A percentile compares a stretch with the other conserved stretches of the same genome.
Conservation (phyloP, 2,113 vertebrate genomes). For the Oreotragus oreotragus region DNA sequence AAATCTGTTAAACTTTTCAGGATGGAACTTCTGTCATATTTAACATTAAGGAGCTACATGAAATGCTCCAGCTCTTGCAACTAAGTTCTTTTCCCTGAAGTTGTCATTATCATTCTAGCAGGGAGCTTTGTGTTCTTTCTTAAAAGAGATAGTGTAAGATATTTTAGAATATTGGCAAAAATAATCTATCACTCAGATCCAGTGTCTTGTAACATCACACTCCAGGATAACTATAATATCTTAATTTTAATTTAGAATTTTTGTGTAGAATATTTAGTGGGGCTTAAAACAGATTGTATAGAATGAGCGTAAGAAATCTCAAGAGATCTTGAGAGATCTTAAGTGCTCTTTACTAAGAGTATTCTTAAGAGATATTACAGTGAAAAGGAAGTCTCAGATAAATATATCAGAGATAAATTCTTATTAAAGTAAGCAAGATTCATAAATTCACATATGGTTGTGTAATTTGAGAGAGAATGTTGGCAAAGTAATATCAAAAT, state of each 20-base stretch:
- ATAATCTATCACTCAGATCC: background rate
- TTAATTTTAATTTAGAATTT: slow-evolving; percentile 8
- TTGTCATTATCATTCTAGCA: background rate
- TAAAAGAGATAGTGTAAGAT: background rate
- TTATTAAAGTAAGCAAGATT: background rate
- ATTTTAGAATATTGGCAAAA: background rate
- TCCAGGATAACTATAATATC: background rate
- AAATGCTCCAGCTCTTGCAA: background rate
- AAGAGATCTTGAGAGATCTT: background rate
- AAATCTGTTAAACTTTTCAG: background rate
- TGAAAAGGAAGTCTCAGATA: background rate
- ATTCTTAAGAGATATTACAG: background rate
- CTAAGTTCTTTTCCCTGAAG: background rate
- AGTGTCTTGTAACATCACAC: background rate
- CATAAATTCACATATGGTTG: background rate
- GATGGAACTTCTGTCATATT: background rate
- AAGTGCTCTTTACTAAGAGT: background rate
- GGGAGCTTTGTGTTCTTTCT: background rate
- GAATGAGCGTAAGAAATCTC: background rate
- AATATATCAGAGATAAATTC: background rate
- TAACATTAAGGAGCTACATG: background rate
- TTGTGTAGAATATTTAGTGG: background rate
- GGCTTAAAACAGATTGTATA: background rate
- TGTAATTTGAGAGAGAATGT: background rate
- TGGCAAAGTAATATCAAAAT: background rate